A percentile compares a stretch with the other conserved stretches of the same genome.
phyloP scores from a whole-genome alignment of 2,797 vertebrate genomes.

The Lepilemur ruficaudatus region DNA sequence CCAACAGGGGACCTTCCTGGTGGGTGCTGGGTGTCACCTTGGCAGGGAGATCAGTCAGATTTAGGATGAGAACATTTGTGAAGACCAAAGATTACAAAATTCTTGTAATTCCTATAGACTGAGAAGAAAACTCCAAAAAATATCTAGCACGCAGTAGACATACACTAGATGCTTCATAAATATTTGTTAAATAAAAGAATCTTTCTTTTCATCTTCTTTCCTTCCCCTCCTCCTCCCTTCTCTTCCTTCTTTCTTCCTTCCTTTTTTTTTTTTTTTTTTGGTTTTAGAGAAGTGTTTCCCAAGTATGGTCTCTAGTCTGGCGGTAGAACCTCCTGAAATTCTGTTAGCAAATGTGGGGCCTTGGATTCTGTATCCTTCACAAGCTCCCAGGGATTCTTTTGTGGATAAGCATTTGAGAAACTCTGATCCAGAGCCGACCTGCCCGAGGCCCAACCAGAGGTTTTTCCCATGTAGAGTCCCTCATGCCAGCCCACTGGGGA shows the following conservation, averaged over 20 bases:
- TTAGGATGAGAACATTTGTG: background rate
- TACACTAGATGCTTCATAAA: background rate
- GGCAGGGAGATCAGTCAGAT: background rate
- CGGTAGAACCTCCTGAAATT: background rate
- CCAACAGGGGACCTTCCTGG: background rate
- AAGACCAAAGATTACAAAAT: background rate
- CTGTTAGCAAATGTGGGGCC: background rate
- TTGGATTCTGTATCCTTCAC: background rate
- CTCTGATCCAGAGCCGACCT: background rate
- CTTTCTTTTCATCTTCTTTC: background rate
- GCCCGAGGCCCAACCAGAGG: background rate
- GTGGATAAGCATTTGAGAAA: background rate
- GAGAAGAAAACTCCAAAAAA: background rate
- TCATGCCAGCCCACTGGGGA: background rate
- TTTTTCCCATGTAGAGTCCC: background rate
- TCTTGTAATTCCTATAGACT: background rate
- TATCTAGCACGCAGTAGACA: background rate
- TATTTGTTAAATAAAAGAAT: background rate
- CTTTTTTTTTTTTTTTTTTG: background rate
- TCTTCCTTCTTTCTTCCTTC: accelerated
- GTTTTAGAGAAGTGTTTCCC: background rate
- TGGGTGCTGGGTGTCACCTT: background rate
- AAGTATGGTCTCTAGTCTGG: background rate
- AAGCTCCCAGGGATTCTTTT: background rate
- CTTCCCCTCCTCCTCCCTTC: background rate